These are phyloP conservation scores for Arenaria interpres DNA, from an alignment of 2,113 vertebrate species.

Conservation along the genomic window DNA sequence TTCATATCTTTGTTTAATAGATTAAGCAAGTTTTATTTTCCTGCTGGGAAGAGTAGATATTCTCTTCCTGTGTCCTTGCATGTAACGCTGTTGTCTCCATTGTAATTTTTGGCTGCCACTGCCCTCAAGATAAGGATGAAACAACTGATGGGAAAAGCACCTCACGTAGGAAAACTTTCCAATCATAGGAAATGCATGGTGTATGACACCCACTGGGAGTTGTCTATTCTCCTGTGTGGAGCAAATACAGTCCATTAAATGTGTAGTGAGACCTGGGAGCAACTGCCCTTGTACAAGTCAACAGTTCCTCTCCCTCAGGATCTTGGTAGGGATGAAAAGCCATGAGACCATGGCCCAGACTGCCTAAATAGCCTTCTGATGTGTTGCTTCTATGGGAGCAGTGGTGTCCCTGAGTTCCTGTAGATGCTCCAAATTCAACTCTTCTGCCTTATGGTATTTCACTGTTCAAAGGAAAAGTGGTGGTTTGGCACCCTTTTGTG, in stretches of 20 bases:
- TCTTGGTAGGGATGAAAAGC: neutral
- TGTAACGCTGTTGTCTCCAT: neutral
- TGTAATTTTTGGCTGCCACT: neutral
- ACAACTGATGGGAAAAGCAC: neutral
- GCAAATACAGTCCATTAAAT: neutral
- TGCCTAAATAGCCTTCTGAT: neutral
- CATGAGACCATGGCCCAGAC: neutral
- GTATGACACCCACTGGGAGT: neutral
- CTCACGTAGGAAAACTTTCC: neutral
- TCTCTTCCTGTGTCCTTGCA: neutral
- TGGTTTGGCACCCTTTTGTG: neutral
- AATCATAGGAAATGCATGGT: neutral
- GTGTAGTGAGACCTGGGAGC: neutral
- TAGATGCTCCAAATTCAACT: neutral
- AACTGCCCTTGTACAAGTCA: neutral
- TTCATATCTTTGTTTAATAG: neutral
- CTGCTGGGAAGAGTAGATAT: neutral
- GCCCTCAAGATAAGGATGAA: neutral
- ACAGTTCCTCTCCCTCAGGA: neutral
- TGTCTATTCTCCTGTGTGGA: neutral
- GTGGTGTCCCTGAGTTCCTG: neutral
- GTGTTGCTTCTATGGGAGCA: neutral
- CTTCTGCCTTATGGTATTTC: neutral
- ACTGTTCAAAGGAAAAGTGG: neutral
- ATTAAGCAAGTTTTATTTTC: constrained; percentile 1